A percentile compares a stretch with the other conserved stretches of the same genome.
These are phyloP conservation scores for Rhizoglyphus robini DNA, from an alignment of 1,140 invertebrate species.

Conservation along the genomic window DNA sequence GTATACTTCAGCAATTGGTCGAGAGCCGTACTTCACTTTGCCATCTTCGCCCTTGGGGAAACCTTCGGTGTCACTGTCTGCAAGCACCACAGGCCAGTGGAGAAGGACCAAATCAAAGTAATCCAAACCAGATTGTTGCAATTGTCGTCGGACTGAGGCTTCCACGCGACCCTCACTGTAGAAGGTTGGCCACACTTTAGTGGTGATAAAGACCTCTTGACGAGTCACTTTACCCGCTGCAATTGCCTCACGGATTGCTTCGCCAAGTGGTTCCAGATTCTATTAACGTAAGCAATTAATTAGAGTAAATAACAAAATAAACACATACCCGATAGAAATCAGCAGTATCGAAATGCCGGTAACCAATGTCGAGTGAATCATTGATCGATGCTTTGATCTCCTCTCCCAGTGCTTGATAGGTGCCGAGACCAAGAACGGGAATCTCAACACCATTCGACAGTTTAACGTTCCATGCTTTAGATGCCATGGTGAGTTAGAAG, in stretches of 20 bases:
- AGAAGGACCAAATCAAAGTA: constrained; percentile 26
- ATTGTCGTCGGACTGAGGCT: constrained; percentile 43
- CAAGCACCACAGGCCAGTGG: constrained; percentile 25
- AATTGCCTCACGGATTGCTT: constrained; percentile 53
- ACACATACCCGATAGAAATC: constrained; percentile 48
- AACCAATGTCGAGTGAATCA: constrained; percentile 60
- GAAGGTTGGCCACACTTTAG: constrained; percentile 52
- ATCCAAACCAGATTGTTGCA: constrained; percentile 35
- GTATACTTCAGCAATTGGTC: constrained; percentile 64
- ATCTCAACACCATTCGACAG: constrained; percentile 40
- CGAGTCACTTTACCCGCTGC: constrained; percentile 53
- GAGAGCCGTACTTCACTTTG: not conserved
- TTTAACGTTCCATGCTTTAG: constrained; percentile 27
- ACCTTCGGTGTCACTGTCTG: constrained; percentile 13
- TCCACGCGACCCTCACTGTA: constrained; percentile 49
- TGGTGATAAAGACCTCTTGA: constrained; percentile 62
- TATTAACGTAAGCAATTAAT: constrained; percentile 65
- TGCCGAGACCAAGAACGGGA: constrained; percentile 57
- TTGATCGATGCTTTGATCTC: constrained; percentile 52
- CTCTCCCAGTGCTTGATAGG: constrained; percentile 55
- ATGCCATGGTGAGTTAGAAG: not conserved
- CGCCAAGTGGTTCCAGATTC: constrained; percentile 69
- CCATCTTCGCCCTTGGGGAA: constrained; percentile 9
- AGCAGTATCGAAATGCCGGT: constrained; percentile 57
- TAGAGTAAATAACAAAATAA: constrained; percentile 50